Conservation (phyloP, 1,140 invertebrate species). For the Bombus superbus region DNA sequence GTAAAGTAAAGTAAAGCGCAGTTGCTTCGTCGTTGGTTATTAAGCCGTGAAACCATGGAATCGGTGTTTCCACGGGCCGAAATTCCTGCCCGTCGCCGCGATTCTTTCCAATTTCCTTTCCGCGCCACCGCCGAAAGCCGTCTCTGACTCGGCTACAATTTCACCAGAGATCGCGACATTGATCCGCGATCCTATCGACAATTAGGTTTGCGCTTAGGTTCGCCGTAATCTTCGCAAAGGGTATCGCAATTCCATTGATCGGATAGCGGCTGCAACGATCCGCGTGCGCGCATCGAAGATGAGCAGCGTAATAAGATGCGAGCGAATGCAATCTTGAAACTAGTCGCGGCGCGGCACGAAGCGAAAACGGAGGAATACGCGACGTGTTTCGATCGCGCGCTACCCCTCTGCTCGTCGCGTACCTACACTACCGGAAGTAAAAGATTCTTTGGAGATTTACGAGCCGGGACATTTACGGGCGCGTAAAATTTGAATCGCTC, state of each 20-base stretch:
- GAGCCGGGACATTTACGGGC: constrained; percentile 8
- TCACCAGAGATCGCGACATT: constrained; percentile 44
- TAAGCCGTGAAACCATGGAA: background rate
- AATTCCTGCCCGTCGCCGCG: background rate
- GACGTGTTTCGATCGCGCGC: constrained; percentile 40
- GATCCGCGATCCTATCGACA: constrained; percentile 59
- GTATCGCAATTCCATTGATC: constrained; percentile 61
- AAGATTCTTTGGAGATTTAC: constrained; percentile 26
- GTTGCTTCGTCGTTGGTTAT: background rate
- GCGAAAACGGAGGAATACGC: constrained; percentile 20
- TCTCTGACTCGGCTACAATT: constrained; percentile 56
- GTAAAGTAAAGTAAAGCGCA: background rate
- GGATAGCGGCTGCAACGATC: constrained; percentile 60
- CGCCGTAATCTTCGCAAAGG: constrained; percentile 35
- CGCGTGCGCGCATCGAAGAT: constrained; percentile 55
- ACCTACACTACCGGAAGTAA: background rate
- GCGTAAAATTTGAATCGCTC: constrained; percentile 15
- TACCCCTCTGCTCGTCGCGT: background rate
- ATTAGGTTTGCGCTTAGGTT: constrained; percentile 55
- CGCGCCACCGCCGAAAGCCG: constrained; percentile 2
- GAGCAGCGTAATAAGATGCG: constrained; percentile 65
- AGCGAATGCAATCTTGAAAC: constrained; percentile 62
- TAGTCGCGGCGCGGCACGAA: constrained; percentile 8
- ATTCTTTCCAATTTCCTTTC: constrained; percentile 47
- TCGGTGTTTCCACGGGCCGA: constrained; percentile 1